Evolutionary conservation across 2,113 vertebrate species (phyloP).

Genomic region (Ophthalmolycus amberensis): DNA sequence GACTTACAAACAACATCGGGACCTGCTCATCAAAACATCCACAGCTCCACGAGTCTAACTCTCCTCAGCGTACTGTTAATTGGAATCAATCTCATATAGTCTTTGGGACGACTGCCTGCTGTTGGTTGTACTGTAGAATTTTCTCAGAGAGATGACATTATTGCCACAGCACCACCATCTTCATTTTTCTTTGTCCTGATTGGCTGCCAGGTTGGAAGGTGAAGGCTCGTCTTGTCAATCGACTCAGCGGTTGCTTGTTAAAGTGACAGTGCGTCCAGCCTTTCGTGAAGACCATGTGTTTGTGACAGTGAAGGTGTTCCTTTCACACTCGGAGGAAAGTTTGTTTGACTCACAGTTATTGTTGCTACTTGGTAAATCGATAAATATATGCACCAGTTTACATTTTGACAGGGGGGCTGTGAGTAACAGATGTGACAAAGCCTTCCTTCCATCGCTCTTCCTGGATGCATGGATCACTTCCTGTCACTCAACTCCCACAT

Average conservation of each 20-base stretch:
- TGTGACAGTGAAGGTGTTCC: conserved; percentile 29
- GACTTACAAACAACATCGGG: neutral
- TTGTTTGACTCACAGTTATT: conserved; percentile 5
- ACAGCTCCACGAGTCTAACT: neutral
- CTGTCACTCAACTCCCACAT: conserved; percentile 69
- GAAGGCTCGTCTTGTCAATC: neutral
- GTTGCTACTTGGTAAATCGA: conserved; percentile 5
- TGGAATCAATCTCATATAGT: neutral
- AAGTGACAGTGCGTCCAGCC: conserved; percentile 32
- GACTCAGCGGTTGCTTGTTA: conserved; percentile 3
- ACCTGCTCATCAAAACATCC: neutral
- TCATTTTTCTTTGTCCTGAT: neutral
- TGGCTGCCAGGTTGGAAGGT: neutral
- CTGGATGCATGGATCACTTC: conserved; percentile 56
- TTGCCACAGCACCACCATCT: neutral
- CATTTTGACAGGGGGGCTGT: conserved; percentile 46
- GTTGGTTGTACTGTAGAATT: neutral
- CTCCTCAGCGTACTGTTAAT: neutral
- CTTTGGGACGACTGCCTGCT: neutral
- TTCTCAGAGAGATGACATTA: neutral
- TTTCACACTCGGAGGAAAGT: neutral
- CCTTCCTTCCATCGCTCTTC: conserved; percentile 42
- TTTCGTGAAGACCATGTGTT: conserved; percentile 15
- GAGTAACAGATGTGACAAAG: conserved; percentile 69
- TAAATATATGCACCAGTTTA: conserved; percentile 36